Evolutionary conservation across 2,888 invertebrate genomes (phyloP).

Genomic region (Agonum fuliginosum): DNA sequence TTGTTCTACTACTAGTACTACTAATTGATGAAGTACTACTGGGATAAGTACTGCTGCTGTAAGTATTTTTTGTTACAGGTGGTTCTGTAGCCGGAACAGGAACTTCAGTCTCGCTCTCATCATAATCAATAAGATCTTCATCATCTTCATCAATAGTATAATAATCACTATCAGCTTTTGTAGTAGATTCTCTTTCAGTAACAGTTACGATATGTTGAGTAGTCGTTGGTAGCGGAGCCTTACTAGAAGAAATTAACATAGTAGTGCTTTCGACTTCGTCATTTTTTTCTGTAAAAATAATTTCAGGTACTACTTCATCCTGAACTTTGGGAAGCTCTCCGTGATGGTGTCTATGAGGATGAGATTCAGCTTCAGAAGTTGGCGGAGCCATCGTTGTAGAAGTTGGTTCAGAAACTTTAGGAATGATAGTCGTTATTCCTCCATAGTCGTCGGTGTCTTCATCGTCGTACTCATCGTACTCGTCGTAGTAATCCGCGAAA

Average conservation of each 20-base stretch:
- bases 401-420: slow-evolving; percentile 61
- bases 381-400: slow-evolving; percentile 60
- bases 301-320: slow-evolving; percentile 63
- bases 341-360: slow-evolving; percentile 74
- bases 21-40: slow-evolving; percentile 61
- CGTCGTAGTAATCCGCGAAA: slow-evolving; percentile 69
- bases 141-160: slow-evolving; percentile 66
- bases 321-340: slow-evolving; percentile 67
- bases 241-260: slow-evolving; percentile 59
- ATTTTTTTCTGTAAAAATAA: slow-evolving; percentile 22
- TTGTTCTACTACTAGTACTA: slow-evolving; percentile 59
- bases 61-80: slow-evolving; percentile 41
- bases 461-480: slow-evolving; percentile 70
- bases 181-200: slow-evolving; percentile 43
- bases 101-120: slow-evolving; percentile 65
- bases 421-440: slow-evolving; percentile 63
- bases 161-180: slow-evolving; percentile 64
- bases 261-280: slow-evolving; percentile 55
- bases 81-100: slow-evolving; percentile 46
- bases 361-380: slow-evolving; percentile 64
- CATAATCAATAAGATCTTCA: slow-evolving; percentile 68
- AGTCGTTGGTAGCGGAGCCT: slow-evolving; percentile 60
- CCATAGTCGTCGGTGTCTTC: slow-evolving; percentile 67
- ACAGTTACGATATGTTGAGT: slow-evolving; percentile 53
- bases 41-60: slow-evolving; percentile 60